phyloP scores from a whole-genome alignment of 2,113 vertebrate genomes.

The Astatoreochromis straeleni region DNA sequence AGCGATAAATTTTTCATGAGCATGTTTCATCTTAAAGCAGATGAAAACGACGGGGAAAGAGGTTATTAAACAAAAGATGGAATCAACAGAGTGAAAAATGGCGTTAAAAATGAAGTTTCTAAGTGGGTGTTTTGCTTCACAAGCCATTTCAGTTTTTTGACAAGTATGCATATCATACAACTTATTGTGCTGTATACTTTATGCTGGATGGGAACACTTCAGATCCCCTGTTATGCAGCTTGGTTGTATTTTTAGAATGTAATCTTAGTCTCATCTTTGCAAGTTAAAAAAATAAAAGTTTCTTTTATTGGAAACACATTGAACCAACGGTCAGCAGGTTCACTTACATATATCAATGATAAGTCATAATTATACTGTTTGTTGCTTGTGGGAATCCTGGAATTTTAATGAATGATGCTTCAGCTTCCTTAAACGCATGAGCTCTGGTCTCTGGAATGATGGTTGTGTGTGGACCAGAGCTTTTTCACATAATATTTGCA shows the following conservation, averaged over 20 bases:
- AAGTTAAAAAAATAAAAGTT: not conserved
- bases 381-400: constrained; percentile 33
- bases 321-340: constrained; percentile 34
- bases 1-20: constrained; percentile 69
- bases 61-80: constrained; percentile 65
- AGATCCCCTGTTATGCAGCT: constrained; percentile 8
- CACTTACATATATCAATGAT: constrained; percentile 41
- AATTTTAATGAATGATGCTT: constrained; percentile 55
- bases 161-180: constrained; percentile 19
- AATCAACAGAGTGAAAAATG: constrained; percentile 56
- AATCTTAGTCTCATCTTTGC: not conserved
- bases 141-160: constrained; percentile 43
- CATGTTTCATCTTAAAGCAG: constrained; percentile 46
- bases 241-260: constrained; percentile 3
- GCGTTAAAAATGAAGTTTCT: constrained; percentile 45
- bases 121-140: constrained; percentile 57
- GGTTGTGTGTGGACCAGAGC: not conserved
- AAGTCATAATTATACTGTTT: constrained; percentile 45
- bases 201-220: constrained; percentile 1
- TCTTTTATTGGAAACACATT: constrained; percentile 10
- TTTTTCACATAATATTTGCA: not conserved
- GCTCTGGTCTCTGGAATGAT: not conserved
- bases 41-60: constrained; percentile 34
- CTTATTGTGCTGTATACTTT: constrained; percentile 8
- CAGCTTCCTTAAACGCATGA: not conserved